These are phyloP conservation scores for Cynocephalus volans DNA, from an alignment of 2,113 vertebrate species.

Conservation along the genomic window DNA sequence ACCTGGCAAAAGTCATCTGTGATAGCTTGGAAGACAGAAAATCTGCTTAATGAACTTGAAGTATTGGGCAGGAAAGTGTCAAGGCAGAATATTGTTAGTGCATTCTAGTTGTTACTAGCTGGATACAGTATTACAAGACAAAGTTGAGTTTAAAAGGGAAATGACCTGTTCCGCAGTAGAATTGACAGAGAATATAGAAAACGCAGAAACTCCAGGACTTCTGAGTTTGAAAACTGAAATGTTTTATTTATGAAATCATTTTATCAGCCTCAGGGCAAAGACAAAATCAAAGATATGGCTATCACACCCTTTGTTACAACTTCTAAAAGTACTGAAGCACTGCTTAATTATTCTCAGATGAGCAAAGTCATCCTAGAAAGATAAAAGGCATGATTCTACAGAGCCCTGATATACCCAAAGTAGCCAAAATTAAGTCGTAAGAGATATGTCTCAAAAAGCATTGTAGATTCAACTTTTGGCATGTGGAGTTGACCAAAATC, in stretches of 20 bases:
- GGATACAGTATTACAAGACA: slow-evolving; percentile 13
- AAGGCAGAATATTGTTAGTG: neutral
- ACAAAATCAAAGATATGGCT: neutral
- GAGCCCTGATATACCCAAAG: neutral
- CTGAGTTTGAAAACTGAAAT: slow-evolving; percentile 24
- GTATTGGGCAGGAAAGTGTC: slow-evolving; percentile 34
- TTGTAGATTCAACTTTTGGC: neutral
- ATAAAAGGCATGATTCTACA: neutral
- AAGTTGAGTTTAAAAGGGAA: slow-evolving; percentile 23
- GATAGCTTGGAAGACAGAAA: slow-evolving; percentile 67
- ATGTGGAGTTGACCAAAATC: slow-evolving; percentile 18
- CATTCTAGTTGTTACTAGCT: neutral
- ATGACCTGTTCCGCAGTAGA: slow-evolving; percentile 13
- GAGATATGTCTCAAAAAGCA: slow-evolving; percentile 30
- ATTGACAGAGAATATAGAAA: neutral
- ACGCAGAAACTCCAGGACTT: neutral
- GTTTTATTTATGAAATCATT: slow-evolving; percentile 7
- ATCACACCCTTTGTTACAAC: slow-evolving; percentile 43
- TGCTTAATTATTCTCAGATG: neutral
- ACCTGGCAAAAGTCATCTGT: slow-evolving; percentile 64
- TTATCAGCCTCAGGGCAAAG: slow-evolving; percentile 44
- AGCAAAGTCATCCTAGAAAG: slow-evolving; percentile 42
- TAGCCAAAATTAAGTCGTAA: slow-evolving; percentile 39
- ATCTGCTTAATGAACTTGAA: slow-evolving; percentile 70
- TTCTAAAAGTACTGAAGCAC: slow-evolving; percentile 19